Evolutionary conservation across 2,888 invertebrate species (phyloP), one percentile per base, ranked within the genome.

Genomic region (Tetranychus piercei): DNA sequence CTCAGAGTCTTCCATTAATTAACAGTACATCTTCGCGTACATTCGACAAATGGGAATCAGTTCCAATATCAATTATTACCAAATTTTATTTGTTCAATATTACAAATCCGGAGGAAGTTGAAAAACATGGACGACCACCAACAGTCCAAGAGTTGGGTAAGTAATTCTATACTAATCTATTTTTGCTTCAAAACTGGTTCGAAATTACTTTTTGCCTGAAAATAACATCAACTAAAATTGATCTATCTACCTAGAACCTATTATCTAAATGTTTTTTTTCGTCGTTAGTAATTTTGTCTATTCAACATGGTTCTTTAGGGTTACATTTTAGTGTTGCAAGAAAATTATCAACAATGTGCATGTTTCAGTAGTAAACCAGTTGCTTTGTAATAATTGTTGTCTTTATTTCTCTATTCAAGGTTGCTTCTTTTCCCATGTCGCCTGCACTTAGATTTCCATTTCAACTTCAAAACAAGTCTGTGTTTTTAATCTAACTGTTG

Each of bases 61-160:
- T 74, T 9, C 76, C 77, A 18, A 20, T 76, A 22, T 72, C 76
- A 43, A 76, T 76, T 43, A 22, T 66, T 18, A 69, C 66, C 44
- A 66, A 69, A 8, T 64, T 76, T 43, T 76, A 72, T 23, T 4
- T 76, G 15, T 76, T 72, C 44, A 76, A 76, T n/a, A 66, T 74
- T 7, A 76, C 76, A 1, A 76, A 76, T 44, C 69, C 71, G 6
- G 76, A 76, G 15, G 72, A 67, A 4, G 69, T 76, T 6, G 5
- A 64, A 1, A 23, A 45, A 6, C 2, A 70, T 22, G 71, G 72
- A 1, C 44, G 15, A 22, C 65, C 75, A n/a, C 77, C 77, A 7
- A 67, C 7, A 11, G 70, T 76, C n/a, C 11, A 76, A 70, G 72
- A 76, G 45, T 8, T 76, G 22, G 77, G 76, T 69, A 34, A 69